These are phyloP conservation scores for Drosophila takahashii DNA, from an alignment of 1,140 invertebrate species.

Conservation along the genomic window DNA sequence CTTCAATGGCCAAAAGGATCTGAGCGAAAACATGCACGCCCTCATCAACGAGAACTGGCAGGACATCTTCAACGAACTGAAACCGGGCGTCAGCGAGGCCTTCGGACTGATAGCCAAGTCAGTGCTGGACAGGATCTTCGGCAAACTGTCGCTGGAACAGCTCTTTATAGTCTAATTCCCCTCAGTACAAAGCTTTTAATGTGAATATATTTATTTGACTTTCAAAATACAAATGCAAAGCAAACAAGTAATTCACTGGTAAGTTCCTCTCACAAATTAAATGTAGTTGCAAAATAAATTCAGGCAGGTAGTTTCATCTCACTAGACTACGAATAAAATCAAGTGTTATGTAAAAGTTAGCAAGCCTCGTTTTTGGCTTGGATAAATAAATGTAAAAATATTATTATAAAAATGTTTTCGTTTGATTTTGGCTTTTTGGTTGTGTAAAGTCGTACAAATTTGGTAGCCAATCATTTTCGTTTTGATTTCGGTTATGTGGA, in stretches of 20 bases:
- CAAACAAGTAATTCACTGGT: not conserved
- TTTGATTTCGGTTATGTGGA: not conserved
- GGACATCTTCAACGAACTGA: slow-evolving; percentile 85
- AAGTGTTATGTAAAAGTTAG: not conserved
- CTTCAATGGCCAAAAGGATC: slow-evolving; percentile 84
- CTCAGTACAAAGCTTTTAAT: not conserved
- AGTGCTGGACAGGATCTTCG: slow-evolving; percentile 84
- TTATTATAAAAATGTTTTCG: not conserved
- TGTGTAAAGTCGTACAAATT: not conserved
- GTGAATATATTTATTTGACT: slow-evolving; percentile 33
- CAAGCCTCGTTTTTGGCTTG: not conserved
- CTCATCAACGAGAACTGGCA: slow-evolving; percentile 85
- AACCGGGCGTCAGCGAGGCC: slow-evolving; percentile 85
- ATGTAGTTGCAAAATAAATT: slow-evolving; percentile 8
- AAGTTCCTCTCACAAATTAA: slow-evolving; percentile 22
- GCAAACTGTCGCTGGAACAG: slow-evolving; percentile 85
- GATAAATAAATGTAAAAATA: not conserved
- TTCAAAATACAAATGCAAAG: slow-evolving; percentile 14
- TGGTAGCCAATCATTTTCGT: not conserved
- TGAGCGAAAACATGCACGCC: slow-evolving; percentile 77
- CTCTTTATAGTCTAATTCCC: slow-evolving; percentile 76
- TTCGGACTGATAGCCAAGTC: slow-evolving; percentile 85
- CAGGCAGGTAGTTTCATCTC: slow-evolving; percentile 8
- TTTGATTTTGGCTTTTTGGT: not conserved
- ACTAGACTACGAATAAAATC: not conserved